A percentile compares a stretch with the other conserved stretches of the same genome.
These are phyloP conservation scores for Sesia bembeciformis DNA, from an alignment of 2,888 invertebrate species.

Conservation along the genomic window DNA sequence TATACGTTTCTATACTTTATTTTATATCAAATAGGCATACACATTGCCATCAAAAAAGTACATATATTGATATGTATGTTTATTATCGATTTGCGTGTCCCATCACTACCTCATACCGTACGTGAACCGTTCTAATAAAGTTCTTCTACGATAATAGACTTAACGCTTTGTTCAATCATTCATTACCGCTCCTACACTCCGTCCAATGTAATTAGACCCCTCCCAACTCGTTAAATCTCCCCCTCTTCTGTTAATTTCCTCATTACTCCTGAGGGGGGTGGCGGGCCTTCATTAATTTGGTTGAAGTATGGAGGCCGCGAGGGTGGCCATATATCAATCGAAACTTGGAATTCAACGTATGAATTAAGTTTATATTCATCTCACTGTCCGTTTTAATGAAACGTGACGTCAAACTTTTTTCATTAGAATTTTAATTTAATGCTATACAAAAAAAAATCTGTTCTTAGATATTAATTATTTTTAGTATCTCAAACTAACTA, in stretches of 20 bases:
- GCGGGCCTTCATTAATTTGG: conserved; percentile 25
- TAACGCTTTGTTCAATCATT: conserved; percentile 71
- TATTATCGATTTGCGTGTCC: conserved; percentile 1
- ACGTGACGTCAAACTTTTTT: conserved; percentile 31
- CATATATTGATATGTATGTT: too few species aligned
- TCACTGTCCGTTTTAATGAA: conserved; percentile 51
- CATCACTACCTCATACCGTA: conserved; percentile 28
- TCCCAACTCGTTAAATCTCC: conserved; percentile 33
- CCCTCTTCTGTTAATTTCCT: conserved; percentile 29
- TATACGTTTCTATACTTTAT: too few species aligned
- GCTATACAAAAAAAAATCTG: too few species aligned
- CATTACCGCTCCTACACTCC: conserved; percentile 39
- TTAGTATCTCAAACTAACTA: too few species aligned
- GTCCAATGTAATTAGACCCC: conserved; percentile 43
- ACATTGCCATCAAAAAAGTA: too few species aligned
- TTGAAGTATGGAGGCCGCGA: conserved; percentile 16
- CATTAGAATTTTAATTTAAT: not conserved
- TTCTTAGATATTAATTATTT: too few species aligned
- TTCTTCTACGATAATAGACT: conserved; percentile 69
- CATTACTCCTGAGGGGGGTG: conserved; percentile 20
- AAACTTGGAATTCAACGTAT: conserved; percentile 50
- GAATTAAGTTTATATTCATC: conserved; percentile 55
- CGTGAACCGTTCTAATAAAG: conserved; percentile 67
- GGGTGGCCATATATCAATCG: conserved; percentile 55
- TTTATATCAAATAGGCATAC: too few species aligned